A percentile compares a stretch with the other conserved stretches of the same genome.
Evolutionary conservation across 2,888 invertebrate genomes (phyloP).

Genomic region (Glyphotaelius pellucidus): DNA sequence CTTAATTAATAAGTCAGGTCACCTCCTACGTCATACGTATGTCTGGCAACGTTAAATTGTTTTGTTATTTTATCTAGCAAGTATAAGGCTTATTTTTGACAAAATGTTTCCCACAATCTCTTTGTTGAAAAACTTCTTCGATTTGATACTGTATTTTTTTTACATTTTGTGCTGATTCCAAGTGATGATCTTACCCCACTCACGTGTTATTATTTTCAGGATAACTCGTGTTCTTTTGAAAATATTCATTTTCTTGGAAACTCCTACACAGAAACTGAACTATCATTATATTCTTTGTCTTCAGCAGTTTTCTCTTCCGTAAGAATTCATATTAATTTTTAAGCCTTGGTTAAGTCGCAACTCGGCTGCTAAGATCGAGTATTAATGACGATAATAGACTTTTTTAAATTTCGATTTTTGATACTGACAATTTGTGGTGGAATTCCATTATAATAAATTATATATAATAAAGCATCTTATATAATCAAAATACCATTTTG

Average conservation of each 20-base stretch:
- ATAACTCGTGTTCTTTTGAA: neutral
- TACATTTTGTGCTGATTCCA: neutral
- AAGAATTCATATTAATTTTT: neutral
- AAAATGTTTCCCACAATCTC: neutral
- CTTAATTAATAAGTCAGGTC: too few relatives aligned
- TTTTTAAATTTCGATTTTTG: too few relatives aligned
- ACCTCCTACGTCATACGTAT: too few relatives aligned
- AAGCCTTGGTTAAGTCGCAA: neutral
- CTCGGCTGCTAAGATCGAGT: neutral
- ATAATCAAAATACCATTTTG: too few relatives aligned
- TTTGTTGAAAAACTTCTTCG: neutral
- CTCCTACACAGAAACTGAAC: neutral
- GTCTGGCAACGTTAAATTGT: too few relatives aligned
- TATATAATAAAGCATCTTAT: too few relatives aligned
- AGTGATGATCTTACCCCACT: neutral
- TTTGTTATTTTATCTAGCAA: too few relatives aligned
- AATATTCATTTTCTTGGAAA: neutral
- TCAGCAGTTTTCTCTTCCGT: neutral
- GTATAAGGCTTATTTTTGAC: neutral
- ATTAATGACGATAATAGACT: neutral
- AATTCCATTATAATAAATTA: too few relatives aligned
- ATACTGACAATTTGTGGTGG: too few relatives aligned
- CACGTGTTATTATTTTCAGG: neutral
- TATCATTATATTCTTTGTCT: neutral
- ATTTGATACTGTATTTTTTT: neutral